These are phyloP conservation scores for Tortrix viridana DNA, from an alignment of 2,888 invertebrate species.

Conservation along the genomic window DNA sequence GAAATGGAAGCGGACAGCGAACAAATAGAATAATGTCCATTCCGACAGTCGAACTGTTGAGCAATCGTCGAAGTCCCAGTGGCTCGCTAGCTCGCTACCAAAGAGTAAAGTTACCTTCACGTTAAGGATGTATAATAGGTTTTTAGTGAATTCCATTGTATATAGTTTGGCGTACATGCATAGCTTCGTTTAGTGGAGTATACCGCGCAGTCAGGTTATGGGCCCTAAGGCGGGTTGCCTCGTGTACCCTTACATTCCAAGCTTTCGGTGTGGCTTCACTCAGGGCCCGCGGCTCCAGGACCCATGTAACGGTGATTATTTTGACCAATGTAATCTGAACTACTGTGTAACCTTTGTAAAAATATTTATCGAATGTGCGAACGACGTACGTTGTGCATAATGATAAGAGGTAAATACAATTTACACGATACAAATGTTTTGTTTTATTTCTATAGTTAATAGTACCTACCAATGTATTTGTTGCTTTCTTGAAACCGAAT, in stretches of 20 bases:
- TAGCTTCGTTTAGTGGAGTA: slow-evolving; percentile 61
- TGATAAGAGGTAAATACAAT: slow-evolving; percentile 83
- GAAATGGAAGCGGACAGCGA: slow-evolving; percentile 57
- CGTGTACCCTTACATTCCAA: slow-evolving; percentile 66
- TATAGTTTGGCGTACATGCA: slow-evolving; percentile 76
- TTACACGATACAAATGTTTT: slow-evolving; percentile 70
- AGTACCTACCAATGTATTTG: too few relatives aligned
- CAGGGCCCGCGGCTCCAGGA: slow-evolving; percentile 19
- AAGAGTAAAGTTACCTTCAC: slow-evolving; percentile 82
- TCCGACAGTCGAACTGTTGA: slow-evolving; percentile 54
- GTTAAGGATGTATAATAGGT: slow-evolving; percentile 75
- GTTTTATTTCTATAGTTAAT: slow-evolving; percentile 59
- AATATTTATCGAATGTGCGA: slow-evolving; percentile 75
- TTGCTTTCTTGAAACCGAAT: too few relatives aligned
- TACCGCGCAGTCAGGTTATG: slow-evolving; percentile 33
- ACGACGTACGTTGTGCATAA: slow-evolving; percentile 76
- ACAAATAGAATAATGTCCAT: slow-evolving; percentile 68
- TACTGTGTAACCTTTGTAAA: slow-evolving; percentile 81
- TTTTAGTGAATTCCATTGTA: slow-evolving; percentile 71
- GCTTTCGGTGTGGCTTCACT: slow-evolving; percentile 64
- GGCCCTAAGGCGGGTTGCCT: slow-evolving; percentile 9
- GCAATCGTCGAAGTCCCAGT: slow-evolving; percentile 52
- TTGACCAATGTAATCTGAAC: slow-evolving; percentile 82
- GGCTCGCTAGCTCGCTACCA: slow-evolving; percentile 82
- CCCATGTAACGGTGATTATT: slow-evolving; percentile 65